phyloP scores from a whole-genome alignment of 1,140 invertebrate genomes.

The Diploscapter pachys region DNA sequence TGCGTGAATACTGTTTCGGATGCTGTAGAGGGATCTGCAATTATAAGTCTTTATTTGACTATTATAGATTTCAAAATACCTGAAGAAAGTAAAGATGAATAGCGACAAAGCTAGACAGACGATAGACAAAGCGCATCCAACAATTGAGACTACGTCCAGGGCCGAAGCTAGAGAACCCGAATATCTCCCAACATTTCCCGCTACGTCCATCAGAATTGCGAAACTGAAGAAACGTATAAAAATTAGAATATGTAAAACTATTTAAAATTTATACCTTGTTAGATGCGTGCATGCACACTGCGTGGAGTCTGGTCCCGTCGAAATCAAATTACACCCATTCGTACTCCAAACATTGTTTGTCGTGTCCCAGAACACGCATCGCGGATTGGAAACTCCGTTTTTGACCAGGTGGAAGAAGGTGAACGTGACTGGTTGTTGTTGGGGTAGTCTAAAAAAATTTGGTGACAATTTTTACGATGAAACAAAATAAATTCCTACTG shows the following conservation, averaged over 20 bases:
- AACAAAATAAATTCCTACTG: not conserved
- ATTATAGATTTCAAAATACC: conserved; percentile 1
- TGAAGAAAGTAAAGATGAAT: conserved; percentile 45
- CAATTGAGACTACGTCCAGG: conserved; percentile 44
- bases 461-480: not conserved
- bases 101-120: conserved; percentile 39
- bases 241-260: too few relatives aligned
- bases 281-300: conserved; percentile 46
- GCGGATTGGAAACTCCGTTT: conserved; percentile 42
- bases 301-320: conserved; percentile 37
- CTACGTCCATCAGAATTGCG: conserved; percentile 50
- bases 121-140: conserved; percentile 49
- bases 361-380: conserved; percentile 46
- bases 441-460: conserved; percentile 7
- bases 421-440: conserved; percentile 42
- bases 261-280: conserved; percentile 6
- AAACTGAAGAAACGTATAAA: conserved; percentile 24
- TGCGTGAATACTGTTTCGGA: conserved; percentile 88
- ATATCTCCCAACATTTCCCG: conserved; percentile 26
- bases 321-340: conserved; percentile 31
- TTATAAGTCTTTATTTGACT: conserved; percentile 1
- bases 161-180: conserved; percentile 29
- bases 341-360: conserved; percentile 39
- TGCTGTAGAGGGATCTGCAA: conserved; percentile 68
- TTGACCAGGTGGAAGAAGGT: conserved; percentile 46